Base-by-base conservation (phyloP, 1,140 invertebrate species). In the Physella acuta region DNA sequence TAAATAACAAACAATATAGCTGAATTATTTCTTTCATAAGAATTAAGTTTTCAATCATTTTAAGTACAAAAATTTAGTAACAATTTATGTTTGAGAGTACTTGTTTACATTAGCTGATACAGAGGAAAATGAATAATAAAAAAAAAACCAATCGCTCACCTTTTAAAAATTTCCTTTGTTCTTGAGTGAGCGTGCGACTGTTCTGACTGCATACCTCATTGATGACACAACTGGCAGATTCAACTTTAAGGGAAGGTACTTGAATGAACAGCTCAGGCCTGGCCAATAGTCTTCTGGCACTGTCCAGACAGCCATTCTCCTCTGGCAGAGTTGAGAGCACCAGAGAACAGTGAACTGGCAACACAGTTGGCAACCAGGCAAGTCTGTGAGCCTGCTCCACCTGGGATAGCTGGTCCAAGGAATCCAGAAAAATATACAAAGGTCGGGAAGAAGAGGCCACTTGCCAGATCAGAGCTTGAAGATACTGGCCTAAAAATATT, bases 251-350 rank as follows among this genome's bases (percentile, higher is more conserved):
- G 4, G 52, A 8, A 1, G 66, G 61, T 20, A 80, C 53, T 51
- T 79, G 52, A 8, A 80, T 44, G 58, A 68, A 79, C 24, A 66
- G 68, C 0, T 73, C 61, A 14, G 51, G 34, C 44, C 44, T 61
- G 0, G 72, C 62, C 17, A 78, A 53, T 0, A 39, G 24, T 1
- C 44, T 24, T 33, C 56, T 51, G 11, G 66, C 63, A 33, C 72
- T 75, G 4, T 66, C 33, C n/a, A 79, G 66, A 30, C 72, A 73
- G 1, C 64, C 65, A 8, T 65, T 44, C 17, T 76, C 51, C 3
- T 74, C 74, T 24, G 81, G 73, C 26, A 82, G 51, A 39, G 79
- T 80, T 1, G 82, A 82, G 4, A 97, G 90, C 28, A 98, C 91
- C 74, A 97, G 90, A 68, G 74, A 68, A 31, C 81, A 76, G 62